These are phyloP conservation scores for Pluvialis apricaria DNA, from an alignment of 2,113 vertebrate genomes.

Conservation along the genomic window DNA sequence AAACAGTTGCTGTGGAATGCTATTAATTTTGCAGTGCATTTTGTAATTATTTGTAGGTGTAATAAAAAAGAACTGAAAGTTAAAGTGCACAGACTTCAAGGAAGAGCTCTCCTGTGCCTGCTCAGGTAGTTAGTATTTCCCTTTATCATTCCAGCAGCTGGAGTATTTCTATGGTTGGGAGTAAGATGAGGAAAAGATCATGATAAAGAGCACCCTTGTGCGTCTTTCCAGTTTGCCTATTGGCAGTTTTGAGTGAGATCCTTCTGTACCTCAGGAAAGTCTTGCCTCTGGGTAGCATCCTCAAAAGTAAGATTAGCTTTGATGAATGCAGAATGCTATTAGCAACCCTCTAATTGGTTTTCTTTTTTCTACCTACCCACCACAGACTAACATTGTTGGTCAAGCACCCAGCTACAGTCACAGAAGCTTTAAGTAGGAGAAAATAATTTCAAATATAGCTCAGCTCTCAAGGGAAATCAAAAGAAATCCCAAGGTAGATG, in stretches of 20 bases:
- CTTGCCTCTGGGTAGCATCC: not conserved
- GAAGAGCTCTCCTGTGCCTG: not conserved
- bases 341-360: not conserved
- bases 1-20: not conserved
- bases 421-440: not conserved
- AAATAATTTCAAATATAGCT: not conserved
- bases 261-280: not conserved
- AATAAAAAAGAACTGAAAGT: not conserved
- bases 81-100: not conserved
- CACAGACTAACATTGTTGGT: not conserved
- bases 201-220: not conserved
- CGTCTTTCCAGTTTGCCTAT: not conserved
- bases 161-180: not conserved
- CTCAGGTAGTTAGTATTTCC: not conserved
- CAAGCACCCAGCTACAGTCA: not conserved
- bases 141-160: not conserved
- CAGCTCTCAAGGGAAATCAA: not conserved
- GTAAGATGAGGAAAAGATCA: not conserved
- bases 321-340: not conserved
- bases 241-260: not conserved
- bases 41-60: not conserved
- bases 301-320: not conserved
- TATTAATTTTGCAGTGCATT: not conserved
- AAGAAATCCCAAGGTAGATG: not conserved
- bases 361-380: not conserved